Evolutionary conservation across 23 tunicate species (phyloP).

Genomic region (Ascidia mentula): DNA sequence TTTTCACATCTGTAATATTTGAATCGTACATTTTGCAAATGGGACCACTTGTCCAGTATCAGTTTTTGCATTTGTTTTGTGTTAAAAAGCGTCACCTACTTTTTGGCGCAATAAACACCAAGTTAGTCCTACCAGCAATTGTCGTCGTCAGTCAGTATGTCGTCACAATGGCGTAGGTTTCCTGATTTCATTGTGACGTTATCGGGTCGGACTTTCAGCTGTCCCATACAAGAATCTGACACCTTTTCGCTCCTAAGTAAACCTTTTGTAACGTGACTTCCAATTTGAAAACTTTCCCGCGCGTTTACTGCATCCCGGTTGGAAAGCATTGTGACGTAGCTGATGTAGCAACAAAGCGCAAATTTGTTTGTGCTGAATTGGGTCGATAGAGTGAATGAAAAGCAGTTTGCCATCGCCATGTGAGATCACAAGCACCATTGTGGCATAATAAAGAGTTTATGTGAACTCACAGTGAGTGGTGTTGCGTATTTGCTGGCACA

Average conservation of each 20-base stretch:
- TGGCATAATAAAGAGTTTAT: neutral
- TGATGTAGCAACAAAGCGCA: neutral
- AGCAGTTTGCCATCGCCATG: neutral
- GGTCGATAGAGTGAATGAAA: neutral
- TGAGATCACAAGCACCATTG: neutral
- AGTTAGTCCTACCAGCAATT: neutral
- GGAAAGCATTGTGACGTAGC: neutral
- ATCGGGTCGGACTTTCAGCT: neutral
- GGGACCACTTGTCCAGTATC: too few species aligned
- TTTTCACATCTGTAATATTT: too few species aligned
- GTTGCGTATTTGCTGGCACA: too few species aligned
- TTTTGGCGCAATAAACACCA: neutral
- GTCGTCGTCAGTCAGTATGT: neutral
- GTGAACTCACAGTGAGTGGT: too few species aligned
- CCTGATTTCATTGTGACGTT: neutral
- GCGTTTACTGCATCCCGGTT: neutral
- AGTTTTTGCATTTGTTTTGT: too few species aligned
- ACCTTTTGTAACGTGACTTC: neutral
- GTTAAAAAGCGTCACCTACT: conserved; percentile 7
- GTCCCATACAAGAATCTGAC: neutral
- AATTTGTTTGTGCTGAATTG: neutral
- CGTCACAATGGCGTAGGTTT: neutral
- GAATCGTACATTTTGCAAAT: too few species aligned
- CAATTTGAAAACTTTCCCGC: neutral
- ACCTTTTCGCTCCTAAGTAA: neutral